Conservation (phyloP, 2,888 invertebrate species). For the Eretmocerus hayati region DNA sequence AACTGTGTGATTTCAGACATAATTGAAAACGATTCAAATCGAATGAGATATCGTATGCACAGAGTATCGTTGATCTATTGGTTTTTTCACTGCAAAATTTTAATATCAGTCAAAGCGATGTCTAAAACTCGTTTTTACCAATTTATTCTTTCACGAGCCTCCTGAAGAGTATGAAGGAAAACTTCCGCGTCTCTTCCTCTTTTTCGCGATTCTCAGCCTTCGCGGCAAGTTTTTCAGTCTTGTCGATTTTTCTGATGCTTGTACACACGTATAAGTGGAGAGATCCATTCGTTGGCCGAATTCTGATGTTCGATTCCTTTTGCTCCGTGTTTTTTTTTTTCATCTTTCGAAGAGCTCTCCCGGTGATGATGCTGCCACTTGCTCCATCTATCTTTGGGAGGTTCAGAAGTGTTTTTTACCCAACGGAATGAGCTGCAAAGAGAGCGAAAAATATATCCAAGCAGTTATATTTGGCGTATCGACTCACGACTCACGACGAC, state of each 20-base stretch:
- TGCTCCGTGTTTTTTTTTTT: conserved; percentile 6
- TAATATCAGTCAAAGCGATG: too few species aligned
- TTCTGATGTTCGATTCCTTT: conserved; percentile 1
- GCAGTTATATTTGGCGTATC: conserved; percentile 18
- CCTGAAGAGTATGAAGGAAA: too few species aligned
- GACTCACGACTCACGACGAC: not conserved
- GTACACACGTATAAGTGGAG: conserved; percentile 5
- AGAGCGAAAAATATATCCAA: not conserved
- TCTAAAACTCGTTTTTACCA: too few species aligned
- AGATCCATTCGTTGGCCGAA: conserved; percentile 7
- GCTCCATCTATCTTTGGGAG: conserved; percentile 20
- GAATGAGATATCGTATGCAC: too few species aligned
- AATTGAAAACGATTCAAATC: too few species aligned
- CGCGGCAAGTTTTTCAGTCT: conserved; percentile 10
- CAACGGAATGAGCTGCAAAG: not conserved
- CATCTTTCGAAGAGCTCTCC: conserved; percentile 2
- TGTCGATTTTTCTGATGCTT: conserved; percentile 10
- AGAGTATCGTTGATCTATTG: too few species aligned
- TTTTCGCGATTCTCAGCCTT: not conserved
- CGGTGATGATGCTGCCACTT: not conserved
- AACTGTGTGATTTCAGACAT: too few species aligned
- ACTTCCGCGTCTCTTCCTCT: not conserved
- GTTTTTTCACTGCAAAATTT: too few species aligned
- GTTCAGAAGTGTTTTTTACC: conserved; percentile 5
- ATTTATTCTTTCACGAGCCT: too few species aligned